phyloP scores from a whole-genome alignment of 23 tunicate species.

The Trididemnum nubilum region DNA sequence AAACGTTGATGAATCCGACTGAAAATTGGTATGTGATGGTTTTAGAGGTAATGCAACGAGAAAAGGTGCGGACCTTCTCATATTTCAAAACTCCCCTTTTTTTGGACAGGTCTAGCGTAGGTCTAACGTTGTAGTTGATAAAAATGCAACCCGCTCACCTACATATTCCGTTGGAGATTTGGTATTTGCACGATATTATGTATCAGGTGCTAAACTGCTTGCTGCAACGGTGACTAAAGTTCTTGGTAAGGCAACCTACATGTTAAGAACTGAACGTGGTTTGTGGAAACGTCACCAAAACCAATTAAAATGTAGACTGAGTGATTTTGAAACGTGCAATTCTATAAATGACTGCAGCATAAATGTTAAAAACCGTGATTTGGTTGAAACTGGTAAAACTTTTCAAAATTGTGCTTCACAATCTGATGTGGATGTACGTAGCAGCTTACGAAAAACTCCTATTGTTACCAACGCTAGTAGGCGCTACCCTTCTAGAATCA shows the following conservation, averaged over 20 bases:
- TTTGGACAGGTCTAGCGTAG: no score
- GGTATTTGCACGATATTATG: conserved; percentile 21
- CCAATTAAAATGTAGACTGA: conserved; percentile 3
- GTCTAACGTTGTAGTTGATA: neutral
- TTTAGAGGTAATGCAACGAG: no score
- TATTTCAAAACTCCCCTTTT: no score
- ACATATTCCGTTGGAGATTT: conserved; percentile 17
- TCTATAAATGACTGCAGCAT: neutral
- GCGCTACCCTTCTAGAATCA: neutral
- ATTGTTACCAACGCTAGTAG: neutral
- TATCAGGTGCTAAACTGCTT: conserved; percentile 20
- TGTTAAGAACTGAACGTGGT: conserved; percentile 19
- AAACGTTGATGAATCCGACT: no score
- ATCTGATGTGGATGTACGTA: neutral
- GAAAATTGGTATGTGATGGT: no score
- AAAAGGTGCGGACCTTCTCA: no score
- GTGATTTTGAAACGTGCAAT: neutral
- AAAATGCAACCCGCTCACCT: neutral
- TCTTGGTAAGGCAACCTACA: neutral
- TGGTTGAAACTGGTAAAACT: neutral
- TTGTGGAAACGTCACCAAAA: conserved; percentile 26
- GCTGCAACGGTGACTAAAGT: neutral
- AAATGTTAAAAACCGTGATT: neutral
- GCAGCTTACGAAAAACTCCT: neutral
- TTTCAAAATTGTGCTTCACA: neutral